These are phyloP conservation scores for Cyanoramphus novaezelandiae DNA, from an alignment of 2,113 vertebrate genomes.

Conservation along the genomic window DNA sequence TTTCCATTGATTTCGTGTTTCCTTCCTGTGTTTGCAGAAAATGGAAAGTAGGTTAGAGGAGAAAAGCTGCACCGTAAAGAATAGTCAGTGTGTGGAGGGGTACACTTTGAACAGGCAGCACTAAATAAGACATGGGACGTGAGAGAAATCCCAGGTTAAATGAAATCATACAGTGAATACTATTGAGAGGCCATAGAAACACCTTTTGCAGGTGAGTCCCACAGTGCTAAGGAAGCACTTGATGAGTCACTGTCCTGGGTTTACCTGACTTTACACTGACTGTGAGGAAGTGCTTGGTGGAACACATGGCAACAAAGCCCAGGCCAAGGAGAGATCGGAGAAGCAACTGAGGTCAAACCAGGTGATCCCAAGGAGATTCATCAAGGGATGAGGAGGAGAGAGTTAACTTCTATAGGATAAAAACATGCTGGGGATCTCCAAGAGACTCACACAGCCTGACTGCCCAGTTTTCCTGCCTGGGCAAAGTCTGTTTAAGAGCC, in stretches of 20 bases:
- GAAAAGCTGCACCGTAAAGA: background rate
- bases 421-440: background rate
- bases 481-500: background rate
- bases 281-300: background rate
- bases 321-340: background rate
- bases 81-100: background rate
- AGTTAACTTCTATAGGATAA: background rate
- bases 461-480: background rate
- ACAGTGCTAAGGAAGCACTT: accelerated
- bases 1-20: background rate
- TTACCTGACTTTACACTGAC: no score
- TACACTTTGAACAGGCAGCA: background rate
- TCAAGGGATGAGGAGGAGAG: background rate
- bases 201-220: background rate
- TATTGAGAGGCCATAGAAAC: background rate
- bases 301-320: background rate
- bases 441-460: background rate
- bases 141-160: background rate
- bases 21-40: background rate
- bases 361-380: background rate
- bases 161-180: background rate
- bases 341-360: background rate
- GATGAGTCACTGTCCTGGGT: background rate
- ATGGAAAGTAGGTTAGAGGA: background rate
- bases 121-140: background rate